Conservation (phyloP, 2,113 vertebrate species). For the Catharus bicknelli region DNA sequence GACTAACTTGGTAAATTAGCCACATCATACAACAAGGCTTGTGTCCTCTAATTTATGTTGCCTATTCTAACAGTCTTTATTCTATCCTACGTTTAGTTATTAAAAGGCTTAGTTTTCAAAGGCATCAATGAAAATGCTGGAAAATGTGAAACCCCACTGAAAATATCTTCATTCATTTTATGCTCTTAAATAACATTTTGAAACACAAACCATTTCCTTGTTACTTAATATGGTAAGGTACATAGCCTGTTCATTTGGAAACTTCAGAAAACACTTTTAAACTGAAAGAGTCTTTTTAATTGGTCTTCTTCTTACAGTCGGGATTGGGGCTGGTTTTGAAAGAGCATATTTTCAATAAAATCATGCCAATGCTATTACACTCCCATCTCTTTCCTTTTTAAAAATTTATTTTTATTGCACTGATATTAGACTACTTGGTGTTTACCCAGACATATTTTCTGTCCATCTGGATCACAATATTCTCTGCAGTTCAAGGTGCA, state of each 20-base stretch:
- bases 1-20: not conserved
- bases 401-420: not conserved
- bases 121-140: not conserved
- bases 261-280: not conserved
- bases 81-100: not conserved
- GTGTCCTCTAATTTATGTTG: not conserved
- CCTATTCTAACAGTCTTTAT: not conserved
- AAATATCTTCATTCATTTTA: not conserved
- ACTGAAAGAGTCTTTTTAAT: not conserved
- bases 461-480: not conserved
- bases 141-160: not conserved
- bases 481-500: not conserved
- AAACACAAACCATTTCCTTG: not conserved
- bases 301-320: not conserved
- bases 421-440: not conserved
- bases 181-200: not conserved
- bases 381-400: not conserved
- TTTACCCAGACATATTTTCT: not conserved
- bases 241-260: not conserved
- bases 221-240: not conserved
- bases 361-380: not conserved
- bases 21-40: not conserved
- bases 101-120: not conserved
- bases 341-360: not conserved
- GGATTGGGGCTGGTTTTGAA: not conserved